Percentiles rank a stretch among this genome's conserved stretches.
These are phyloP conservation scores for Limnephilus auricula DNA, from an alignment of 2,888 invertebrate species.

Conservation along the genomic window DNA sequence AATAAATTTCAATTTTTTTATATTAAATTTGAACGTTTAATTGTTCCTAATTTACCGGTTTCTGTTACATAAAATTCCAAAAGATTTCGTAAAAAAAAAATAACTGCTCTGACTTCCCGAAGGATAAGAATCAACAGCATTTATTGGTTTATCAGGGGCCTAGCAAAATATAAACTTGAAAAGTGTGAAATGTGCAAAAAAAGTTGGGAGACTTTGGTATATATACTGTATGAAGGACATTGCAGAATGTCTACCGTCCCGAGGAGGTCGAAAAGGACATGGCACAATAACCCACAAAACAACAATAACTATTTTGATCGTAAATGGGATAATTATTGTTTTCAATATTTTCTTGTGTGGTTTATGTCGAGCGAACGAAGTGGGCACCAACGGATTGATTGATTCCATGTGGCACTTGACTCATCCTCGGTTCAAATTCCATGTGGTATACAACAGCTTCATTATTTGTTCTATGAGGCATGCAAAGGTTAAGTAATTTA, in stretches of 20 bases:
- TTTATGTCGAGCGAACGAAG: background rate
- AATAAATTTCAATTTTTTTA: too few relatives aligned
- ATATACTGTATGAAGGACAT: background rate
- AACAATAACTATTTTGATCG: too few relatives aligned
- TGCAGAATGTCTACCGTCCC: background rate
- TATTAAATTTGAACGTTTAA: too few relatives aligned
- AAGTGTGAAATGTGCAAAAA: background rate
- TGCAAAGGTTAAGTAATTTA: background rate
- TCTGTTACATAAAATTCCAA: too few relatives aligned
- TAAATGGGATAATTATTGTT: background rate
- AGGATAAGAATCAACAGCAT: too few relatives aligned
- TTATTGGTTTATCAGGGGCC: too few relatives aligned
- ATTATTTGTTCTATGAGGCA: background rate
- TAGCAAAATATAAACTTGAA: too few relatives aligned
- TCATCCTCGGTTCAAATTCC: background rate
- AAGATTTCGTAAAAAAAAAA: too few relatives aligned
- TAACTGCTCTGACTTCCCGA: too few relatives aligned
- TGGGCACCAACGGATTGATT: background rate
- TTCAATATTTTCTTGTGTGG: background rate
- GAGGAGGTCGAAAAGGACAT: background rate
- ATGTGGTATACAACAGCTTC: background rate
- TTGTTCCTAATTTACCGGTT: too few relatives aligned
- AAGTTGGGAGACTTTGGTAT: background rate
- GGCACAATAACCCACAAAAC: background rate
- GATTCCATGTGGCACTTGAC: slow-evolving; percentile 13